Conservation (phyloP, 2,888 invertebrate genomes). For the Synergus itoensis region DNA sequence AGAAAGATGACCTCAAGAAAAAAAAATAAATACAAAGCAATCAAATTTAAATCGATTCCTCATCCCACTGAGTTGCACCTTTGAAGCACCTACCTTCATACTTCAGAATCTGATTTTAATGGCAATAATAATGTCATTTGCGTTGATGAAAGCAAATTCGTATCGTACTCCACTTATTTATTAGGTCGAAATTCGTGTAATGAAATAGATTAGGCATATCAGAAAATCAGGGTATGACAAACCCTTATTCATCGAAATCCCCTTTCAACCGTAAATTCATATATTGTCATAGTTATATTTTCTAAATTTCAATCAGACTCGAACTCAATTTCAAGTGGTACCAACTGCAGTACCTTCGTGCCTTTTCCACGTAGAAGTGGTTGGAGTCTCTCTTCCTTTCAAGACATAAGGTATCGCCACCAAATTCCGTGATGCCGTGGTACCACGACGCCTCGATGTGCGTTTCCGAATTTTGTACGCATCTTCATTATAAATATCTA, state of each 20-base stretch:
- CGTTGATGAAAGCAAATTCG: neutral
- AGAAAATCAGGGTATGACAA: neutral
- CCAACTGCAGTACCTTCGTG: neutral
- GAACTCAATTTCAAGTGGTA: neutral
- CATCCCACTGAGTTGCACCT: neutral
- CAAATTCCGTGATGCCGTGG: neutral
- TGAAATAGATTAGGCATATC: neutral
- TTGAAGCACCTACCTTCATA: neutral
- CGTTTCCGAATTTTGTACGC: neutral
- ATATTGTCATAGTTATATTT: neutral
- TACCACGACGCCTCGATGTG: neutral
- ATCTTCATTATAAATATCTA: slow-evolving; percentile 15
- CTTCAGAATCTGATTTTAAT: neutral
- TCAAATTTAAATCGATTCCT: too few species aligned
- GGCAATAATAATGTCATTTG: neutral
- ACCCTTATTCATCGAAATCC: neutral
- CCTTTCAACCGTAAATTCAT: neutral
- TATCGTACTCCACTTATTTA: neutral
- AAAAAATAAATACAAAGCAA: too few species aligned
- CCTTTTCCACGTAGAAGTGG: neutral
- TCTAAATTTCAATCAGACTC: neutral
- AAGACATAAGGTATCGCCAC: neutral
- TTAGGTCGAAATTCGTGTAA: neutral
- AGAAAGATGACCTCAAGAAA: neutral
- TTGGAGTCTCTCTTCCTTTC: neutral